phyloP scores from a whole-genome alignment of 2,888 invertebrate species.

The Mystacides longicornis region DNA sequence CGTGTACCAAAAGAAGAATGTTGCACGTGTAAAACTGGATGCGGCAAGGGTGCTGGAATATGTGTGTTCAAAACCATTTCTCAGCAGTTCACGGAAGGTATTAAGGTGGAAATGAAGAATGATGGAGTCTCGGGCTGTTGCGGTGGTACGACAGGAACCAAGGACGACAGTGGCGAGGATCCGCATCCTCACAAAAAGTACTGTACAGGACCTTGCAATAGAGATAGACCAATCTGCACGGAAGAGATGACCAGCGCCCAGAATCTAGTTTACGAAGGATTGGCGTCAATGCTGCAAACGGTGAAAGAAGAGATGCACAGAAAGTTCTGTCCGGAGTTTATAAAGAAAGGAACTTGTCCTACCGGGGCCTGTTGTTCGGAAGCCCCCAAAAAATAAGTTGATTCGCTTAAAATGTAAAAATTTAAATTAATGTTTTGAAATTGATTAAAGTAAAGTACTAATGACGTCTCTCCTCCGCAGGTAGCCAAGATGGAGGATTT shows the following conservation, averaged over 20 bases:
- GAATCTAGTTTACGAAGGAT: slow-evolving; percentile 9
- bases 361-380: not conserved
- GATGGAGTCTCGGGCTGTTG: slow-evolving; percentile 5
- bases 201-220: slow-evolving; percentile 8
- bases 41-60: not conserved
- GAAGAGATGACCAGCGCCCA: slow-evolving; percentile 3
- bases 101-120: slow-evolving; percentile 2
- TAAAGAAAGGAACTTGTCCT: slow-evolving; percentile 9
- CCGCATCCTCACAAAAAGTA: not conserved
- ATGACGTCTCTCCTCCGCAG: slow-evolving; percentile 10
- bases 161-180: slow-evolving; percentile 5
- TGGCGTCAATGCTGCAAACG: slow-evolving; percentile 8
- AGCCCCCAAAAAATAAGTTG: not conserved
- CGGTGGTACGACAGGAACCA: slow-evolving; percentile 7
- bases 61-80: not conserved
- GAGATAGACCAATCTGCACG: not conserved
- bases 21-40: not conserved
- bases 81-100: not conserved
- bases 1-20: not conserved
- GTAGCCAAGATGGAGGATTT: slow-evolving; percentile 12
- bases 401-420: not conserved
- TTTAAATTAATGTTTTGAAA: not conserved
- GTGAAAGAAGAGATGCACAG: slow-evolving; percentile 9
- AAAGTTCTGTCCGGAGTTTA: slow-evolving; percentile 12
- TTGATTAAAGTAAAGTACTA: not conserved